These are phyloP conservation scores for Selene dorsalis DNA, from an alignment of 2,797 vertebrate genomes.

Conservation along the genomic window DNA sequence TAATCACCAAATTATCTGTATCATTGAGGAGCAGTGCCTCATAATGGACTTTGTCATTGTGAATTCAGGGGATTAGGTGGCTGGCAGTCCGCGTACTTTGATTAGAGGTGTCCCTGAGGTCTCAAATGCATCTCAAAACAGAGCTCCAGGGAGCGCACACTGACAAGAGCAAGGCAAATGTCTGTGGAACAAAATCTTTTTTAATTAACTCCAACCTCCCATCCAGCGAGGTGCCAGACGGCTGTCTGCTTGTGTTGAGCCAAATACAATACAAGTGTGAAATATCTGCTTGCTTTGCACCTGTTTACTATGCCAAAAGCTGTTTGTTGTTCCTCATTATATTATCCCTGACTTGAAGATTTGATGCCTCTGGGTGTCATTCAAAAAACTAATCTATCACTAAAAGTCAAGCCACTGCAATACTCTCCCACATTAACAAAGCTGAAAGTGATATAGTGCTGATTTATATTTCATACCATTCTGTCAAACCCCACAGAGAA, in stretches of 20 bases:
- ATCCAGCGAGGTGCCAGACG: constrained; percentile 52
- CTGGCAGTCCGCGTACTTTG: constrained; percentile 53
- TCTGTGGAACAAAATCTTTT: constrained; percentile 63
- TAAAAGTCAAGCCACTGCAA: constrained; percentile 6
- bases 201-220: constrained; percentile 70
- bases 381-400: constrained; percentile 29
- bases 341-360: constrained; percentile 24
- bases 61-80: constrained; percentile 57
- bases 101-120: constrained; percentile 64
- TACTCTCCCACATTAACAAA: not conserved
- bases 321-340: constrained; percentile 32
- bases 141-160: constrained; percentile 38
- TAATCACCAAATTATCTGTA: constrained; percentile 38
- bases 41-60: constrained; percentile 37
- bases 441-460: constrained; percentile 1
- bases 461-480: not conserved
- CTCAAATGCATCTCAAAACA: constrained; percentile 57
- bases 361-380: constrained; percentile 10
- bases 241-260: constrained; percentile 49
- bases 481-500: not conserved
- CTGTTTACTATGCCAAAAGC: constrained; percentile 46
- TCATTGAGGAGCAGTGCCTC: constrained; percentile 28
- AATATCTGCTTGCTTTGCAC: constrained; percentile 53
- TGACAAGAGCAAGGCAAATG: constrained; percentile 40
- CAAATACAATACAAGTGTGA: constrained; percentile 54